Evolutionary conservation across 2,797 vertebrate genomes (phyloP).

Genomic region (Cryptoblepharus egeriae): DNA sequence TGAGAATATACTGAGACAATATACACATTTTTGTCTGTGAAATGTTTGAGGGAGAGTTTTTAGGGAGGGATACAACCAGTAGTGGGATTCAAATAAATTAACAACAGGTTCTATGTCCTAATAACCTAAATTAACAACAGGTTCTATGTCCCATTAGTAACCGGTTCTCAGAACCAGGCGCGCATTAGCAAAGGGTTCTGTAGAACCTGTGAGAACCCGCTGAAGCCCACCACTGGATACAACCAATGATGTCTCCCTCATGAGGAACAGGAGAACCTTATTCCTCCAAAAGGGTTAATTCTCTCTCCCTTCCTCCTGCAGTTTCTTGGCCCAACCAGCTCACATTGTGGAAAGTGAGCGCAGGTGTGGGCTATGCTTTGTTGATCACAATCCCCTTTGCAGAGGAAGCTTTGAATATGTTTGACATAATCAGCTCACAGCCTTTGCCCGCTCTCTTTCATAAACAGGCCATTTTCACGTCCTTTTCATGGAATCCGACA

Average conservation of each 20-base stretch:
- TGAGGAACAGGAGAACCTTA: neutral
- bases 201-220: no score
- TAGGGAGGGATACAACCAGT: no score
- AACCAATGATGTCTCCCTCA: neutral
- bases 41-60: no score
- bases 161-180: no score
- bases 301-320: conserved; percentile 51
- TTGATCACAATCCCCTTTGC: conserved; percentile 91
- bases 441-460: conserved; percentile 86
- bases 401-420: conserved; percentile 92
- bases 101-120: no score
- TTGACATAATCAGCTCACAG: conserved; percentile 95
- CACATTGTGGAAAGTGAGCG: conserved; percentile 81
- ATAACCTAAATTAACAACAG: no score
- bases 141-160: no score
- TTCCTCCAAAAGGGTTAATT: conserved; percentile 64
- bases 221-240: no score
- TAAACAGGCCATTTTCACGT: conserved; percentile 88
- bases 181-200: no score
- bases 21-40: no score
- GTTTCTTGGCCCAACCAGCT: conserved; percentile 74
- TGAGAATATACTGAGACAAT: no score
- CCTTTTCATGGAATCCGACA: conserved; percentile 97
- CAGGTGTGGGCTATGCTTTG: conserved; percentile 97
- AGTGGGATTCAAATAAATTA: no score